A percentile compares a stretch with the other conserved stretches of the same genome.
phyloP scores from a whole-genome alignment of 2,113 vertebrate species.

The Garra rufa region DNA sequence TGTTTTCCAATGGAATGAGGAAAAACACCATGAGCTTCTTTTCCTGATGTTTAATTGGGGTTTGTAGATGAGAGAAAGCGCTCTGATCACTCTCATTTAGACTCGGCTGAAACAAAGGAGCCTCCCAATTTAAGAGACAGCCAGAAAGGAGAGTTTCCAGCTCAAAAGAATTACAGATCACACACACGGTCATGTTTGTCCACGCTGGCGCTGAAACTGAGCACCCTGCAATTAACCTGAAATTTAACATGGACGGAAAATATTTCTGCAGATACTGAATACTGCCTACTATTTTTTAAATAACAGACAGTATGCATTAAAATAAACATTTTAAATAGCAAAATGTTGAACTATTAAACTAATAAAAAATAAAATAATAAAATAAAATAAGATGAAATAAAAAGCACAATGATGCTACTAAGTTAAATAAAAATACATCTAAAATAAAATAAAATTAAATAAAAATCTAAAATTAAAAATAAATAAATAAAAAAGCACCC shows the following conservation, averaged over 20 bases:
- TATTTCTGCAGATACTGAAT: background rate
- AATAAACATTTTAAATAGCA: too few relatives aligned
- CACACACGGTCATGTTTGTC: slow-evolving; percentile 62
- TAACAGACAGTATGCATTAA: too few relatives aligned
- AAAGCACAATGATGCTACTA: too few relatives aligned
- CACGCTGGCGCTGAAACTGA: slow-evolving; percentile 54
- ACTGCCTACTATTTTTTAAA: background rate
- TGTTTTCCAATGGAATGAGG: slow-evolving; percentile 32
- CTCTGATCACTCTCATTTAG: slow-evolving; percentile 59
- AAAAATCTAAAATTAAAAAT: too few relatives aligned
- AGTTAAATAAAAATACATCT: too few relatives aligned
- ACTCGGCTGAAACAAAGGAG: slow-evolving; percentile 51
- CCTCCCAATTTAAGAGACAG: slow-evolving; percentile 44
- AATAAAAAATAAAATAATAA: too few relatives aligned
- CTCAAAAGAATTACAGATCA: slow-evolving; percentile 66
- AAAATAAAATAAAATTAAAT: too few relatives aligned
- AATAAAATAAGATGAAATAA: too few relatives aligned
- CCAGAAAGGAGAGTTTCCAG: slow-evolving; percentile 51
- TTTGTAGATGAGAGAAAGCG: slow-evolving; percentile 57
- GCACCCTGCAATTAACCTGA: slow-evolving; percentile 66
- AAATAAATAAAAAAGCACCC: too few relatives aligned
- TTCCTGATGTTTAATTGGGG: slow-evolving; percentile 64
- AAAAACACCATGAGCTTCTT: slow-evolving; percentile 47
- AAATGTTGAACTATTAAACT: too few relatives aligned
- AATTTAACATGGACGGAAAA: slow-evolving; percentile 55